Evolutionary conservation across 2,888 invertebrate species (phyloP).

Genomic region (Linnaemya tessellans): DNA sequence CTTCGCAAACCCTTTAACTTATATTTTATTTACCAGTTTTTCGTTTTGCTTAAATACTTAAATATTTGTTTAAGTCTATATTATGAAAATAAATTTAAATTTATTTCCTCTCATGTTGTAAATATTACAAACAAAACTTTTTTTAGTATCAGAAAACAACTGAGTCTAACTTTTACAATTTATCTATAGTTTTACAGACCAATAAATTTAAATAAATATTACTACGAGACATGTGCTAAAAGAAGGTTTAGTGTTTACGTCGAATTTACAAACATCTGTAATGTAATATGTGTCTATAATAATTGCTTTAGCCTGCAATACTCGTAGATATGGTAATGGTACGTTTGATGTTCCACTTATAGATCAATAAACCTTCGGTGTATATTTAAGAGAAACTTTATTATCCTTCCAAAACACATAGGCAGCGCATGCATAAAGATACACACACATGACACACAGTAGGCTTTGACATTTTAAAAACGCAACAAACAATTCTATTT

Average conservation of each 20-base stretch:
- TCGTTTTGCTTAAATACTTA: conserved; percentile 2
- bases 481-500: no score
- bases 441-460: no score
- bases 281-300: no score
- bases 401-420: no score
- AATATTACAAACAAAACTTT: neutral
- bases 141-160: neutral
- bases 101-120: neutral
- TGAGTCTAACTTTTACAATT: conserved; percentile 29
- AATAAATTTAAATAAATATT: conserved; percentile 26
- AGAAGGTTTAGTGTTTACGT: neutral
- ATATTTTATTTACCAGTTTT: neutral
- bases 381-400: no score
- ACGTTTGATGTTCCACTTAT: no score
- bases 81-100: neutral
- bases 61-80: neutral
- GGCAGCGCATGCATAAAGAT: no score
- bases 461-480: no score
- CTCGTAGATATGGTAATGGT: no score
- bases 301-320: no score
- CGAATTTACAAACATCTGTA: no score
- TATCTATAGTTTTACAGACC: conserved; percentile 21
- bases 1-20: neutral
- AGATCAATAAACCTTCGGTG: no score
- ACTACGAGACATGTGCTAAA: neutral